Percentiles rank a stretch among this genome's conserved stretches.
Evolutionary conservation across 2,797 vertebrate genomes (phyloP).

Genomic region (Podarcis lilfordi): DNA sequence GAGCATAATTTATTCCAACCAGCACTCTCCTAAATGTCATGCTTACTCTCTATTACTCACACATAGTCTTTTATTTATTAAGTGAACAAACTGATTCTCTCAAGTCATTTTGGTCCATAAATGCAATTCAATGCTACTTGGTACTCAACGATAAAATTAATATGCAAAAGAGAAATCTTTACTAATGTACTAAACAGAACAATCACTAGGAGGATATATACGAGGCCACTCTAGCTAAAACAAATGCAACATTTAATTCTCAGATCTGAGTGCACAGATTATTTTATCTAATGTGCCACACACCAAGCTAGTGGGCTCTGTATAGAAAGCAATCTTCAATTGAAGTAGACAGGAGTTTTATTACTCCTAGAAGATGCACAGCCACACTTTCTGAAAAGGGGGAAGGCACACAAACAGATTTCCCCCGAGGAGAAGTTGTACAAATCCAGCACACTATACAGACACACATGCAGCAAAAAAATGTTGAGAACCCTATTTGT

Average conservation of each 20-base stretch:
- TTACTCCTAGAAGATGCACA: conserved; percentile 65
- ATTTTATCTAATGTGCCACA: conserved; percentile 69
- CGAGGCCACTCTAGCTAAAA: conserved; percentile 47
- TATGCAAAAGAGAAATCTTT: conserved; percentile 27
- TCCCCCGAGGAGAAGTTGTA: conserved; percentile 62
- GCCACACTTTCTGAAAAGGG: conserved; percentile 49
- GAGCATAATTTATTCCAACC: conserved; percentile 27
- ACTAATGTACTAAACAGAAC: conserved; percentile 42
- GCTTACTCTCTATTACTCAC: conserved; percentile 47
- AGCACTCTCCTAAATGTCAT: conserved; percentile 35
- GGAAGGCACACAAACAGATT: conserved; percentile 55
- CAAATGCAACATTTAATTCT: conserved; percentile 73
- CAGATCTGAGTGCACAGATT: conserved; percentile 70
- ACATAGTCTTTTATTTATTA: conserved; percentile 37
- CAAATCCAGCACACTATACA: background rate
- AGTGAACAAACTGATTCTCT: conserved; percentile 42
- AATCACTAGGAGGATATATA: conserved; percentile 31
- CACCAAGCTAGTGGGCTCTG: conserved; percentile 60
- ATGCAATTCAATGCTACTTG: conserved; percentile 35
- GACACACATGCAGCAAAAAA: background rate
- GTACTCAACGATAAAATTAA: conserved; percentile 55
- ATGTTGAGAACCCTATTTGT: background rate
- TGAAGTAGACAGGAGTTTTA: conserved; percentile 74
- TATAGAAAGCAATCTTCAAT: conserved; percentile 64
- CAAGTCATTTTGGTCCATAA: conserved; percentile 41